Conservation (phyloP, 2,797 vertebrate species). For the Lacerta bilineata region DNA sequence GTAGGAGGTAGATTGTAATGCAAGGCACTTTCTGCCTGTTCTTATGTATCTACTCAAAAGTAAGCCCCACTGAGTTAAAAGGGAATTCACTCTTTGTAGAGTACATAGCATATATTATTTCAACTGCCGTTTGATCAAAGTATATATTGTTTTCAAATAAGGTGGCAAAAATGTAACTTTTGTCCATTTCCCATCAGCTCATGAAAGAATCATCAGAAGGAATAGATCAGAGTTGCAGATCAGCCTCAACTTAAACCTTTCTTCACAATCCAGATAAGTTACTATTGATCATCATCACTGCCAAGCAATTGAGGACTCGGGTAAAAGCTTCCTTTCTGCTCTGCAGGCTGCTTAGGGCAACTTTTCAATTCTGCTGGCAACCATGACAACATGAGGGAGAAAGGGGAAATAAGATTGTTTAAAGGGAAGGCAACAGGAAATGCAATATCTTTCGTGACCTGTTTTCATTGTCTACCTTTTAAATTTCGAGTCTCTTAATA, state of each 20-base stretch:
- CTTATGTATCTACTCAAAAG: no score
- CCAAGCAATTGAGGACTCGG: conserved; percentile 17
- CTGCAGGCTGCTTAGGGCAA: conserved; percentile 25
- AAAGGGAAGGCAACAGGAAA: background rate
- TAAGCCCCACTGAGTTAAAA: no score
- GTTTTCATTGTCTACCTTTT: conserved; percentile 28
- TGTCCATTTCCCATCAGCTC: background rate
- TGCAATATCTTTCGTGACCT: background rate
- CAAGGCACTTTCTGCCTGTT: no score
- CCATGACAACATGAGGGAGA: background rate
- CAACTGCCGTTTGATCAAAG: background rate
- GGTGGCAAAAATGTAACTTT: background rate
- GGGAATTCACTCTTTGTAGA: no score
- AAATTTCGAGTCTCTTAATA: conserved; percentile 25
- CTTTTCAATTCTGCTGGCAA: conserved; percentile 28
- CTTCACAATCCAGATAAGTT: background rate
- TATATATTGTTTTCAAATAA: background rate
- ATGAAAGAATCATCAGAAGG: background rate
- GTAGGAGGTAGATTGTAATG: no score
- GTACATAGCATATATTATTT: no score
- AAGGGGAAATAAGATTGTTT: conserved; percentile 30
- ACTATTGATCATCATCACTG: conserved; percentile 15
- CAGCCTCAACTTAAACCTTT: background rate
- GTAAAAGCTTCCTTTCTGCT: conserved; percentile 10
- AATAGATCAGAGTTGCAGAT: background rate